These are phyloP conservation scores for Cephonodes hylas DNA, from an alignment of 2,888 invertebrate species.

Conservation along the genomic window DNA sequence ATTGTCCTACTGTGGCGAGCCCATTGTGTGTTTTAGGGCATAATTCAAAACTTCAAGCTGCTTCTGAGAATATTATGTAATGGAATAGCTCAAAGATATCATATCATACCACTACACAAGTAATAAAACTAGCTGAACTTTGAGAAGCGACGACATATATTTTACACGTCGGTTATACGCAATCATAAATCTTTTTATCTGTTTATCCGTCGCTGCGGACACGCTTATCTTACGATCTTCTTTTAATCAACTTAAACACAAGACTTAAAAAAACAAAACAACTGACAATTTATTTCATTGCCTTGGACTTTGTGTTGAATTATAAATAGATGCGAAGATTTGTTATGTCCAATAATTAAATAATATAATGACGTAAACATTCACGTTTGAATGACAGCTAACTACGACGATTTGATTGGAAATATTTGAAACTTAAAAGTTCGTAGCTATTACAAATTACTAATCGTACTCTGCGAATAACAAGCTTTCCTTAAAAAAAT, in stretches of 20 bases:
- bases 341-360: not conserved
- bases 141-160: not conserved
- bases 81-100: not conserved
- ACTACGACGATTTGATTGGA: too few species aligned
- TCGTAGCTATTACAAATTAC: too few species aligned
- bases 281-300: not conserved
- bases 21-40: too few species aligned
- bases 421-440: too few species aligned
- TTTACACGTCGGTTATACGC: not conserved
- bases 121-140: not conserved
- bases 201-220: not conserved
- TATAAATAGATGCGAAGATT: not conserved
- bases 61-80: not conserved
- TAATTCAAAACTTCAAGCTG: too few species aligned
- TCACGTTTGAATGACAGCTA: not conserved
- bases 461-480: too few species aligned
- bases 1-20: too few species aligned
- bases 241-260: not conserved
- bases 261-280: not conserved
- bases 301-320: not conserved
- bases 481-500: too few species aligned
- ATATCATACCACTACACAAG: not conserved
- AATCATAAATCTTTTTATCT: slow-evolving; percentile 1
- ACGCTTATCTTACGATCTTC: not conserved
- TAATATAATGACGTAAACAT: not conserved